Conservation (phyloP, 2,888 invertebrate genomes). For the Aricia artaxerxes region DNA sequence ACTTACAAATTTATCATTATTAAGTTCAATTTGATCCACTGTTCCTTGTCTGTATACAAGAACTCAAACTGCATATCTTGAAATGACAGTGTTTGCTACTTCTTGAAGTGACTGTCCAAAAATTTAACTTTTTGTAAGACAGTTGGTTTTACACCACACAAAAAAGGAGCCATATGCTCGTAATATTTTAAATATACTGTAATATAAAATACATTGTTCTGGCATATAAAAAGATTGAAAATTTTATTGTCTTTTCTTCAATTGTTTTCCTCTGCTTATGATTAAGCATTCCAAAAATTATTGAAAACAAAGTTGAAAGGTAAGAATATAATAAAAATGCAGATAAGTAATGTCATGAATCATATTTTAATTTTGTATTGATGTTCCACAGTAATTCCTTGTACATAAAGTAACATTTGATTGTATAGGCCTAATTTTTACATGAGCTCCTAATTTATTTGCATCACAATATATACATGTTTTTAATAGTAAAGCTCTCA, state of each 20-base stretch:
- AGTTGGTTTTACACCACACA: background rate
- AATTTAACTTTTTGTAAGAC: background rate
- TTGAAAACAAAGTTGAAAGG: background rate
- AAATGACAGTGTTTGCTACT: background rate
- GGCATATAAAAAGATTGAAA: slow-evolving; percentile 9
- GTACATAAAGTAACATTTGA: slow-evolving; percentile 25
- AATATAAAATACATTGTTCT: slow-evolving; percentile 11
- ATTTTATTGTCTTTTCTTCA: background rate
- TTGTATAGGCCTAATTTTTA: slow-evolving; percentile 29
- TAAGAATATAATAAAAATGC: background rate
- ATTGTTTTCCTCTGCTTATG: background rate
- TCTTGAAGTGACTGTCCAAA: background rate
- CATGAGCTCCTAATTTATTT: slow-evolving; percentile 23
- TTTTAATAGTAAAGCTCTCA: slow-evolving; percentile 21
- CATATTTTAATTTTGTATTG: slow-evolving; percentile 30
- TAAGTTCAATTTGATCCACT: background rate
- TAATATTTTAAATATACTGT: slow-evolving; percentile 17
- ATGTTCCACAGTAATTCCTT: slow-evolving; percentile 20
- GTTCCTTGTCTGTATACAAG: background rate
- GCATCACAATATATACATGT: slow-evolving; percentile 27
- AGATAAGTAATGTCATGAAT: slow-evolving; percentile 20
- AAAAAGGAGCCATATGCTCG: slow-evolving; percentile 1
- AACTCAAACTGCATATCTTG: background rate
- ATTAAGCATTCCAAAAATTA: background rate
- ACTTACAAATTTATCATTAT: no score